Base-by-base conservation (phyloP, 2,888 invertebrate genomes). In the Dynastes hyllus region DNA sequence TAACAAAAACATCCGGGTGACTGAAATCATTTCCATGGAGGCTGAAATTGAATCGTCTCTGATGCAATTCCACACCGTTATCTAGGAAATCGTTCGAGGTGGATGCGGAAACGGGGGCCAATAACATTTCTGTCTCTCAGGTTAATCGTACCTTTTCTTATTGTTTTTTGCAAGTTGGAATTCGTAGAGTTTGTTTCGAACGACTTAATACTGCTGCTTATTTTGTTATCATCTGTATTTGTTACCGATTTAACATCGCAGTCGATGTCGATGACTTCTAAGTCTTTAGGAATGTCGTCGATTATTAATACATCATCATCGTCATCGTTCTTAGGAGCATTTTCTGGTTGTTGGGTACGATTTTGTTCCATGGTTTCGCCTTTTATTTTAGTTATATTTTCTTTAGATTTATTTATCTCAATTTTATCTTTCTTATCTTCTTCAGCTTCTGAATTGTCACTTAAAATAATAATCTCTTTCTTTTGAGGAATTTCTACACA, bases 21-120 rank as follows among this genome's bases (percentile, higher is more conserved):
- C 80, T 81, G 77, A 87, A 86, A 79, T 87, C 87, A 32, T 85
- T 81, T 13, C 86, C 87, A 77, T 87, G 87, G 63, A 86, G 82
- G 76, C 85, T 81, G 75, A 87, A 86, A 80, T 87, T 86, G 78
- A 87, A 87, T 22, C 85, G 83, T 8, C 66, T 58, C 8, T 82
- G 76, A 3, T 81, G 81, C 50, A 81, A 79, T 37, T 82, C 81
- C 40, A 85, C 71, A 9, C 83, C 66, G 67, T 81, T 83, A 32
- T 84, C 85, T 29, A 87, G 77, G 76, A 87, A 87, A 81, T 87
- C 87, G 80, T 87, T 86, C 37, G 85, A 81, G 8, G 73, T 61
- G 0, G 79, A 70, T 2, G 67, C 16, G 45, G 84, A 84, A 78
- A 84, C 85, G 13, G 84, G 83, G 5, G 82, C 77, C 65, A 83